Conservation (phyloP, 2,113 vertebrate species). For the Hepsetus odoe region DNA sequence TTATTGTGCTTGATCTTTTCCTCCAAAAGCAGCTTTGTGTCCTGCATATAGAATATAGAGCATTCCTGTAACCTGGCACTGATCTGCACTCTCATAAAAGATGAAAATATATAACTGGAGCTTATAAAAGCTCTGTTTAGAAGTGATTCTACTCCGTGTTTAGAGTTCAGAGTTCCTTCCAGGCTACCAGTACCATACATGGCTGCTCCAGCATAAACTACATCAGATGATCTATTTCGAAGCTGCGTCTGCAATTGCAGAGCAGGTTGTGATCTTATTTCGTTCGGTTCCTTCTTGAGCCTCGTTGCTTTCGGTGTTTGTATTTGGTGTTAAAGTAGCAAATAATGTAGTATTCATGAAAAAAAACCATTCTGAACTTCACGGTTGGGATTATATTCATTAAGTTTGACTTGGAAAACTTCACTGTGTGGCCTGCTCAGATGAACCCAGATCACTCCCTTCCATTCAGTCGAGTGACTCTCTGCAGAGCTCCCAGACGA, state of each 20-base stretch:
- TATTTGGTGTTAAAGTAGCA: background rate
- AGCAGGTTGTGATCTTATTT: background rate
- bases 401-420: background rate
- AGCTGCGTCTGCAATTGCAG: background rate
- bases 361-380: background rate
- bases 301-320: background rate
- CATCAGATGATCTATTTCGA: background rate
- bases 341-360: background rate
- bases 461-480: background rate
- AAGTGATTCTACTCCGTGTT: background rate
- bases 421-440: background rate
- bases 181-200: background rate
- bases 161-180: background rate
- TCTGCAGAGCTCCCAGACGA: conserved; percentile 22
- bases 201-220: background rate
- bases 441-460: background rate
- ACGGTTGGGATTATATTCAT: background rate
- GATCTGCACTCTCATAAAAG: background rate
- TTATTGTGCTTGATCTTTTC: too few species aligned
- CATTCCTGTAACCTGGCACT: background rate
- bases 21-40: too few species aligned
- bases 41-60: background rate
- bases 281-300: background rate
- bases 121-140: background rate
- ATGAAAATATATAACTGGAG: background rate